Evolutionary conservation across 2,113 vertebrate species (phyloP).

Genomic region (Cebus imitator): DNA sequence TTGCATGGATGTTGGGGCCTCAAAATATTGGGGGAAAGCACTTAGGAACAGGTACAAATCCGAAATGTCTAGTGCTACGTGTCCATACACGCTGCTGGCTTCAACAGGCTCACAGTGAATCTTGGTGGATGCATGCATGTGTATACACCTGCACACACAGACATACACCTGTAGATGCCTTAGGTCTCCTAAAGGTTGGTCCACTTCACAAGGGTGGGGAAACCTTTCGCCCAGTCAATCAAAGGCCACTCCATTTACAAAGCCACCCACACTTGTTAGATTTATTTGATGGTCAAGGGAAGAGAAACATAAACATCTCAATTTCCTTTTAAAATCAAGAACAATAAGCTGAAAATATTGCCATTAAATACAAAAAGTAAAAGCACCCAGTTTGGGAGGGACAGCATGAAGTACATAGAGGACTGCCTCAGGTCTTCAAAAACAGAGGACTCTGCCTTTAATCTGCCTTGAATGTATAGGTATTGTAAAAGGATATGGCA

Average conservation of each 20-base stretch:
- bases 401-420: background rate
- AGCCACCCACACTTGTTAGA: background rate
- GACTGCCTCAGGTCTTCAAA: background rate
- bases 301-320: background rate
- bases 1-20: background rate
- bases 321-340: background rate
- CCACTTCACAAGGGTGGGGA: background rate
- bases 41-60: background rate
- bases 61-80: background rate
- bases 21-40: background rate
- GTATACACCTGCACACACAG: background rate
- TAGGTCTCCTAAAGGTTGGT: background rate
- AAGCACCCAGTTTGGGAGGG: background rate
- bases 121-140: background rate
- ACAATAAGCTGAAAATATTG: background rate
- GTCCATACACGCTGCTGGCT: background rate
- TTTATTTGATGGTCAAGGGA: background rate
- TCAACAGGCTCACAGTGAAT: background rate
- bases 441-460: background rate
- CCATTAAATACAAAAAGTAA: background rate
- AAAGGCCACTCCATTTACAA: background rate
- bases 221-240: background rate
- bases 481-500: background rate
- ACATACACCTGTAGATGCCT: background rate
- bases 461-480: background rate